Base-by-base conservation (phyloP, 2,797 vertebrate genomes). In the Macroramphosus scolopax region DNA sequence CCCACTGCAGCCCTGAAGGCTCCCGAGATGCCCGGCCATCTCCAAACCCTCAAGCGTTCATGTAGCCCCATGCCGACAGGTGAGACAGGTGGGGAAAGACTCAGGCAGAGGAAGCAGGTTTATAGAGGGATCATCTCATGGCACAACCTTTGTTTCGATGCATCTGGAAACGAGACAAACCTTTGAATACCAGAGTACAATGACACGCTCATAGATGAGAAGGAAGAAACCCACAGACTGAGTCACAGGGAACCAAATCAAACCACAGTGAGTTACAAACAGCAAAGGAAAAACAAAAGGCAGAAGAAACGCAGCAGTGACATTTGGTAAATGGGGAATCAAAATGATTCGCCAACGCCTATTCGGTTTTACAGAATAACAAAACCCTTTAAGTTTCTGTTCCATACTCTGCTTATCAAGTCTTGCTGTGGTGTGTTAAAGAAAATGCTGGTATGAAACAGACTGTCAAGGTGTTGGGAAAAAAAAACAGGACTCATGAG, bases 71-170 rank as follows among this genome's bases (percentile, higher is more conserved):
- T 79, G 51, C 15, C 55, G 39, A 15, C 29, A 24, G 43, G 5
- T 35, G 28, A 28, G 9, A 63, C 3, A 4, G 37, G 2, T 7
- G 8, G 18, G 20, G 9, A 16, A 26, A 29, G 5, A 26, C 26
- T 49, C n/a, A n/a, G n/a, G n/a, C n/a, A n/a, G n/a, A n/a, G n/a
- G n/a, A n/a, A n/a, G n/a, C n/a, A n/a, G 12, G 22, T 25, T 17
- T 28, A 11, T 15, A n/a, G 46, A 38, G 39, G 1, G 34, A 68
- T 81, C 74, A 81, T 37, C 51, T 76, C 74, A 75, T 67, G 37
- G n/a, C n/a, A n/a, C n/a, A n/a, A n/a, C n/a, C n/a, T n/a, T n/a
- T n/a, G n/a, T n/a, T 36, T 36, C 1, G 22, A 35, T 29, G 25
- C 0, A 18, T 41, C 80, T 81, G 29, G 35, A 75, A 72, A 64